Evolutionary conservation across 2,797 vertebrate species (phyloP).

Genomic region (Meda fulgida): DNA sequence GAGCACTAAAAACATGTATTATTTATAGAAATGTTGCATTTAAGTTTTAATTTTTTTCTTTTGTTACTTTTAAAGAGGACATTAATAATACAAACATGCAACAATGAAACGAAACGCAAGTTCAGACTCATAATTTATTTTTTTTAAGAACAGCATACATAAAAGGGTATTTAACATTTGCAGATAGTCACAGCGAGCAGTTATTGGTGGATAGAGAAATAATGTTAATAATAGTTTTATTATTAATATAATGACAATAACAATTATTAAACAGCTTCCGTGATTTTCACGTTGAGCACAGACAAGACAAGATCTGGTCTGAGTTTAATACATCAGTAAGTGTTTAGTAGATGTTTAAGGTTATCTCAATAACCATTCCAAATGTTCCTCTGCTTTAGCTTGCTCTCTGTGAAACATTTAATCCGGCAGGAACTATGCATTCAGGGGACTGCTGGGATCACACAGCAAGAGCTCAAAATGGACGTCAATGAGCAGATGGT

Average conservation of each 20-base stretch:
- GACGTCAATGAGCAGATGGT: constrained; percentile 54
- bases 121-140: constrained; percentile 96
- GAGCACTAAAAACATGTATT: constrained; percentile 89
- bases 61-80: constrained; percentile 95
- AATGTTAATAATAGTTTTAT: constrained; percentile 80
- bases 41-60: constrained; percentile 88
- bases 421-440: constrained; percentile 60
- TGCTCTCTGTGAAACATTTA: constrained; percentile 67
- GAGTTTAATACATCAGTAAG: constrained; percentile 39
- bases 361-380: constrained; percentile 67
- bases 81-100: constrained; percentile 68
- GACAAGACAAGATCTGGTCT: constrained; percentile 24
- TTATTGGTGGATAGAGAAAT: constrained; percentile 81
- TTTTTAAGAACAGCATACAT: constrained; percentile 94
- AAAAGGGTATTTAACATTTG: constrained; percentile 93
- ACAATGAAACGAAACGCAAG: constrained; percentile 76
- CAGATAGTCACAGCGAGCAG: constrained; percentile 90
- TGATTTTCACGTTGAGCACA: constrained; percentile 72
- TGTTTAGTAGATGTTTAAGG: constrained; percentile 62
- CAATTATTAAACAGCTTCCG: constrained; percentile 64
- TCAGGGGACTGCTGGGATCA: constrained; percentile 55
- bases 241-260: constrained; percentile 72
- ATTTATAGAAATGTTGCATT: constrained; percentile 99
- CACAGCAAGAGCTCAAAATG: constrained; percentile 54
- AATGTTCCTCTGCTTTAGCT: constrained; percentile 72